These are phyloP conservation scores for Galerucella calmariensis DNA, from an alignment of 2,888 invertebrate species.

Conservation along the genomic window DNA sequence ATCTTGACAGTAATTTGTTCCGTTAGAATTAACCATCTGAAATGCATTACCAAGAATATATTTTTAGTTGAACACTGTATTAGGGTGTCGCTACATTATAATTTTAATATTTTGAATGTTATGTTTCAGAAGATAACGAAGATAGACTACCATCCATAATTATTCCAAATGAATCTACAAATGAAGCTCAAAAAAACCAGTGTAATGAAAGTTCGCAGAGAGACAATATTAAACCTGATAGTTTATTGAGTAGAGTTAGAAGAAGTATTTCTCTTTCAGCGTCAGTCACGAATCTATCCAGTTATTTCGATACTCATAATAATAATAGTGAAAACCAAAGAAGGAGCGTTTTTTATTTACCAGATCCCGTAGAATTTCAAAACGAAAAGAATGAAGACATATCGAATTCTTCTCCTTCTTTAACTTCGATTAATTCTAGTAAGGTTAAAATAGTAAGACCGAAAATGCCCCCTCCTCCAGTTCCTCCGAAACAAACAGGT, in stretches of 20 bases:
- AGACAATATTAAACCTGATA: constrained; percentile 39
- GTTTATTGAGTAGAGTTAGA: constrained; percentile 69
- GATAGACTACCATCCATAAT: constrained; percentile 22
- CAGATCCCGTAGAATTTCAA: constrained; percentile 74
- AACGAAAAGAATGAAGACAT: constrained; percentile 46
- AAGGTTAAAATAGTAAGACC: constrained; percentile 53
- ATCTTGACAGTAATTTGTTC: too few relatives aligned
- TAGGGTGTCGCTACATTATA: neutral
- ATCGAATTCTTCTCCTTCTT: neutral
- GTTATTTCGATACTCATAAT: constrained; percentile 59
- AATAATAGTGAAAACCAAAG: constrained; percentile 56
- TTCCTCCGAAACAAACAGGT: constrained; percentile 49
- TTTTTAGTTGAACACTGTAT: too few relatives aligned
- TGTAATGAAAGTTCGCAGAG: constrained; percentile 25
- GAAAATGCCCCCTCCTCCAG: constrained; percentile 62
- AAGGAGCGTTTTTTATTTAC: constrained; percentile 79
- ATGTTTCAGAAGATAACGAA: constrained; percentile 17
- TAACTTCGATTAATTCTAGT: constrained; percentile 31
- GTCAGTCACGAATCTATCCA: constrained; percentile 67
- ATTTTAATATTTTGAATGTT: neutral
- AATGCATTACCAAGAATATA: too few relatives aligned
- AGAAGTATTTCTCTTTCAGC: constrained; percentile 71
- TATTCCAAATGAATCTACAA: constrained; percentile 23
- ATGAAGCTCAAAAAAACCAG: constrained; percentile 13
- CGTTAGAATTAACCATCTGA: too few relatives aligned